Base-by-base conservation (phyloP, 2,797 vertebrate genomes). In the Semaprochilodus insignis region DNA sequence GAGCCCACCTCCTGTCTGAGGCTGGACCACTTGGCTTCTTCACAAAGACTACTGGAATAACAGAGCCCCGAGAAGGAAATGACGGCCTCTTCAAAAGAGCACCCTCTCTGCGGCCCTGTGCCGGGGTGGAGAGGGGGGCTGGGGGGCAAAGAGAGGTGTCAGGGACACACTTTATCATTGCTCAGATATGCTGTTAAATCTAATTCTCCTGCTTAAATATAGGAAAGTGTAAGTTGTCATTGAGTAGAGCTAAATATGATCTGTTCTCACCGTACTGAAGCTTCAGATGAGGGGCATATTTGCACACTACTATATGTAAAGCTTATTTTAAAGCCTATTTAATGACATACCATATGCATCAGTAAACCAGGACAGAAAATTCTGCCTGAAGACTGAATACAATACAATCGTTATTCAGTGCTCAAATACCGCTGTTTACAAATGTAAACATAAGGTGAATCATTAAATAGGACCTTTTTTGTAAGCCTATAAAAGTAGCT, bases 31-130 rank as follows among this genome's bases (percentile, higher is more conserved):
- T 93, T 94, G 94, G 93, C 90, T 91, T 83, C 88, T 88, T 88
- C 89, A 91, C 91, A 93, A 93, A 92, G 89, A 87, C 89, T 91
- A 90, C 90, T 93, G 91, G 91, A 94, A 94, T 89, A 93, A 94
- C 92, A 94, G 91, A 93, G 85, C 77, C 85, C 71, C 81, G 75
- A 87, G 90, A 91, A 94, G 93, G 93, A 95, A 95, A 94, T 87
- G 90, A 93, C 92, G 88, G 89, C 87, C 90, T 87, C 88, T 93
- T 94, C 92, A 93, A 91, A 93, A 92, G 90, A 89, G 80, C 66
- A 60, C 77, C 80, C 74, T 66, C 75, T 40, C 85, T 78, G 79
- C 40, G 69, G 65, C 82, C 89, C 86, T 88, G 88, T 88, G 81
- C 81, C 83, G 73, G 65, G 69, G 74, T 78, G 84, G 71, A 83